A percentile compares a stretch with the other conserved stretches of the same genome.
Evolutionary conservation across 1,140 invertebrate species (phyloP).

Genomic region (Drosophila seguyi): DNA sequence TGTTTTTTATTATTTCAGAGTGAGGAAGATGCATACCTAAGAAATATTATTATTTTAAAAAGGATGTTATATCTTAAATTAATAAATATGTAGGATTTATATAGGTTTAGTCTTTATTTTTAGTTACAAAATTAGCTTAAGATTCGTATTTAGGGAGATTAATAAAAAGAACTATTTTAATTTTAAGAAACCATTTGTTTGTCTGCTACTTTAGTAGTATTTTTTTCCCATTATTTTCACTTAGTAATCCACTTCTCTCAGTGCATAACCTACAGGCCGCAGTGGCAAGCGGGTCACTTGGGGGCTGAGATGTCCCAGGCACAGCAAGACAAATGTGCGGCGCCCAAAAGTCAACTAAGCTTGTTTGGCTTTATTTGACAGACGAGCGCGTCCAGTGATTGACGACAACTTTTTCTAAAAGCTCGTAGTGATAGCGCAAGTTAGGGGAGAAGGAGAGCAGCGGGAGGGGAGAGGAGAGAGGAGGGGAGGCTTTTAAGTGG

Average conservation of each 20-base stretch:
- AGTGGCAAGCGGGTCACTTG: slow-evolving; percentile 2
- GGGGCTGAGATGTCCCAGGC: slow-evolving; percentile 4
- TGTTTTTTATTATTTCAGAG: no score
- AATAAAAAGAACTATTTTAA: no score
- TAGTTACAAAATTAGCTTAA: background rate
- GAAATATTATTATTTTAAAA: no score
- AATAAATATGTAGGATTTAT: no score
- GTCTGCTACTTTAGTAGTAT: no score
- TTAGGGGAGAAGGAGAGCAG: no score
- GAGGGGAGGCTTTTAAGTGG: slow-evolving; percentile 5
- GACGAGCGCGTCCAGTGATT: slow-evolving; percentile 63
- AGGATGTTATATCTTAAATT: no score
- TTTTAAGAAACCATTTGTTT: background rate
- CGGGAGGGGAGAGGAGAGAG: background rate
- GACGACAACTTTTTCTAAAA: slow-evolving; percentile 63
- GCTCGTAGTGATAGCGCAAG: slow-evolving; percentile 9
- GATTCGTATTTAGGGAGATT: no score
- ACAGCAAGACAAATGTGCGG: slow-evolving; percentile 68
- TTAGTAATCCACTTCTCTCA: background rate
- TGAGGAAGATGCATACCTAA: no score
- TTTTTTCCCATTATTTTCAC: no score
- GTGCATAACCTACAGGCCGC: slow-evolving; percentile 2
- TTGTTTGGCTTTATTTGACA: slow-evolving; percentile 75
- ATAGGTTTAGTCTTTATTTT: no score
- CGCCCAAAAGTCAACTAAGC: slow-evolving; percentile 72